Evolutionary conservation across 53 echinoderm and acorn worm species (phyloP).

Genomic region (Antedon mediterranea): DNA sequence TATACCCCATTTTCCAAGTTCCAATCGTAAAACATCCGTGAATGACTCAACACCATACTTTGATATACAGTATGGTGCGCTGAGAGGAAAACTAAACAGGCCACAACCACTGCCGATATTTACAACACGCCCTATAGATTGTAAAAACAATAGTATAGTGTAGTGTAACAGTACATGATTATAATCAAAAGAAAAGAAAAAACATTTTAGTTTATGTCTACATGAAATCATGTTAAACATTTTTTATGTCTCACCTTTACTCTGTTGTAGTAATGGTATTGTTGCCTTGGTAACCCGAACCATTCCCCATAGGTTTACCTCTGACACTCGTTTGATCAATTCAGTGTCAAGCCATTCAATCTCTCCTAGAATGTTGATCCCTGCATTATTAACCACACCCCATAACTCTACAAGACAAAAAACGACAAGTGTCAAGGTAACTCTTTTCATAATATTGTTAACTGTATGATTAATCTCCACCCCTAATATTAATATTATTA

Average conservation of each 20-base stretch:
- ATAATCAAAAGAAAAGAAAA: too few relatives aligned
- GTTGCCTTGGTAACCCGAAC: slow-evolving; percentile 53
- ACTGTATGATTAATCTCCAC: too few relatives aligned
- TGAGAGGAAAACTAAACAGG: slow-evolving; percentile 12
- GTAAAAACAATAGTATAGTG: too few relatives aligned
- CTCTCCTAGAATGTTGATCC: slow-evolving; percentile 37
- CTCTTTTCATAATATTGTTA: too few relatives aligned
- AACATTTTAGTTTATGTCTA: too few relatives aligned
- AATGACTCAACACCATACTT: slow-evolving; percentile 54
- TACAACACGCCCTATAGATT: slow-evolving; percentile 49
- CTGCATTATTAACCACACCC: slow-evolving; percentile 73
- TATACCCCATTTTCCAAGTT: slow-evolving; percentile 49
- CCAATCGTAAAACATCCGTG: slow-evolving; percentile 37
- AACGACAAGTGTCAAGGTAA: too few relatives aligned
- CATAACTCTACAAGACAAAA: slow-evolving; percentile 30
- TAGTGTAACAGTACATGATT: too few relatives aligned
- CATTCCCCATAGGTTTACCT: slow-evolving; percentile 48
- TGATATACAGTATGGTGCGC: slow-evolving; percentile 36
- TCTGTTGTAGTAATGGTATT: slow-evolving; percentile 37
- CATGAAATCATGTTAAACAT: too few relatives aligned
- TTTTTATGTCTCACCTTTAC: slow-evolving; percentile 44
- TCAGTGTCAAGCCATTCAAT: slow-evolving; percentile 44
- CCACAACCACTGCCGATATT: slow-evolving; percentile 49
- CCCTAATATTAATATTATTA: too few relatives aligned
- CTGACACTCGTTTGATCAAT: slow-evolving; percentile 23